Percentiles rank a stretch among this genome's conserved stretches.
phyloP scores from a whole-genome alignment of 2,113 vertebrate genomes.

The human (Homo sapiens) region GRCh38 chr1:114619501-114620000 shows the following conservation, averaged over 20 bases:
- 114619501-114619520: background rate
- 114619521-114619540: background rate
- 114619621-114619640: slow-evolving; percentile 38
- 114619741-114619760: background rate
- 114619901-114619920: background rate
- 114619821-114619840: slow-evolving; percentile 23
- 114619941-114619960: background rate
- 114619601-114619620: slow-evolving; percentile 48
- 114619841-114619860: background rate
- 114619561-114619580: slow-evolving; percentile 77
- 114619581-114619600: slow-evolving; percentile 77
- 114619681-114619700: background rate
- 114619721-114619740: background rate
- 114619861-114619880: background rate
- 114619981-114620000: background rate
- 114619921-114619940: background rate
- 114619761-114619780: background rate
- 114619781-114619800: slow-evolving; percentile 27
- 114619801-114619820: slow-evolving; percentile 28
- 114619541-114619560: slow-evolving; percentile 61
- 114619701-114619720: background rate
- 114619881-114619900: background rate
- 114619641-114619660: background rate
- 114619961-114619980: background rate
- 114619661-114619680: background rate